Base-by-base conservation (phyloP, 1,140 invertebrate genomes). In the Orchestia grillus region DNA sequence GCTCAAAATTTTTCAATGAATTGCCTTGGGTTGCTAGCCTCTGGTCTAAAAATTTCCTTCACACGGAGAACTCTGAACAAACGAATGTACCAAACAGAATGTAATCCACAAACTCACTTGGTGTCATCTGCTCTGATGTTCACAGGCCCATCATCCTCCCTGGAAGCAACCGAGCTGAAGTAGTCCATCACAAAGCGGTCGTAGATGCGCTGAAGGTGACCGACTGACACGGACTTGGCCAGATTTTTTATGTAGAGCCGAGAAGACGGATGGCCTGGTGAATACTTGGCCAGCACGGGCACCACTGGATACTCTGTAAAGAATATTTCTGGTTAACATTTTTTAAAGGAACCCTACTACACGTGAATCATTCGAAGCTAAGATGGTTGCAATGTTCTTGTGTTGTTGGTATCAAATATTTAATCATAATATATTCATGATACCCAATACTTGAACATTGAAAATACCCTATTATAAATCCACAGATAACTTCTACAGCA, bases 231-330 rank as follows among this genome's bases (percentile, higher is more conserved):
- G 96, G 98, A 98, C 97, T 99, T 99, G 0, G 98, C 98, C 43
- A 99, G 98, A 98, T 99, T 99, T 97, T 99, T 99, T 62, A 99
- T 98, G 97, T 99, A 99, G 19, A 99, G 97, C 96, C 98, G 98
- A 97, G 98, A 98, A 19, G 98, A 98, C 40, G 98, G 98, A 90
- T 98, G 98, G 40, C 99, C 99, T 45, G 98, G 97, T 97, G 98
- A 98, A 97, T 99, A 99, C 97, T 99, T 99, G 97, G 98, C 99
- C 97, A 99, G 99, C 41, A 99, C 98, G 90, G 98, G 98, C 95
- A 99, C 97, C 23, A 98, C 97, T 97, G 98, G 98, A 97, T 99
- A 98, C 97, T 99, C 98, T 97, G 97, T 87, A 97, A 97, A 95
- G 57, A 77, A 77, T 1, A 77, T 77, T 77, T 77, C 11, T 77